Conservation (phyloP, 2,888 invertebrate species). For the Hymenopus coronatus region DNA sequence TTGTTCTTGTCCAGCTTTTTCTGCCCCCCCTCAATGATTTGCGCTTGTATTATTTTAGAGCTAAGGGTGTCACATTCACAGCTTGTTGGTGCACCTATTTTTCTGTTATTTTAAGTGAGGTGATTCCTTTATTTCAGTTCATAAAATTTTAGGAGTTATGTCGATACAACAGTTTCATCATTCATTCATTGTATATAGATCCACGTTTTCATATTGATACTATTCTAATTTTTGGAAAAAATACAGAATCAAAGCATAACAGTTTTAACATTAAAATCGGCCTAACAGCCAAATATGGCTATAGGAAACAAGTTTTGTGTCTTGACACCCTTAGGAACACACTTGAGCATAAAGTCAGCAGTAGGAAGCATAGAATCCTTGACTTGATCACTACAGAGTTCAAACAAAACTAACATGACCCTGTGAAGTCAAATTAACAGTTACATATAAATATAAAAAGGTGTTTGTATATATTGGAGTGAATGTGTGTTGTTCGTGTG, state of each 20-base stretch:
- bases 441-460: neutral
- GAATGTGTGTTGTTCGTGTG: conserved; percentile 7
- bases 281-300: neutral
- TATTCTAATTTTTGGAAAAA: neutral
- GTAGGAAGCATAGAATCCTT: neutral
- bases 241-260: neutral
- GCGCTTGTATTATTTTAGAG: neutral
- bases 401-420: conserved; percentile 12
- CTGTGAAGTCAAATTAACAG: conserved; percentile 17
- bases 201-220: neutral
- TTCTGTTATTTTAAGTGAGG: neutral
- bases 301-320: neutral
- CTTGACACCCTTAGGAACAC: neutral
- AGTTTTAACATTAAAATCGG: neutral
- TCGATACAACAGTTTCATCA: neutral
- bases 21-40: neutral
- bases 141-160: neutral
- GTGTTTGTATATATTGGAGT: conserved; percentile 13
- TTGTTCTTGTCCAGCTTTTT: neutral
- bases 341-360: neutral
- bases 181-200: neutral
- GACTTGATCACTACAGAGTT: conserved; percentile 1
- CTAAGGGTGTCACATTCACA: neutral
- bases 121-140: neutral
- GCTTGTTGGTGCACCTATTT: neutral